Percentiles rank a stretch among this genome's conserved stretches.
Evolutionary conservation across 2,113 vertebrate genomes (phyloP).

Genomic region (Tragelaphus buxtoni): DNA sequence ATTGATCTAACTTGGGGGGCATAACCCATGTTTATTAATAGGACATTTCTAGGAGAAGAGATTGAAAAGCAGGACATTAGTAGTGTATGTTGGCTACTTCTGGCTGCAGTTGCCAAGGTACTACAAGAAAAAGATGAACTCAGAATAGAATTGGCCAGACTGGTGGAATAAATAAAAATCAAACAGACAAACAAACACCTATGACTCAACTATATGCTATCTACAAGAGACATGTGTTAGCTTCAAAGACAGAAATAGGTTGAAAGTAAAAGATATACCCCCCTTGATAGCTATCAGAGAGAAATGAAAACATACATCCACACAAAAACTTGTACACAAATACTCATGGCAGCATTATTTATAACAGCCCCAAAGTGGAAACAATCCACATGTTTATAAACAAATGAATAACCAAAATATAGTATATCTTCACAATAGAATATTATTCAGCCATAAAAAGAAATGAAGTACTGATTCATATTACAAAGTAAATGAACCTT

Average conservation of each 20-base stretch:
- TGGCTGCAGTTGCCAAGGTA: neutral
- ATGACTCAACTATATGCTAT: neutral
- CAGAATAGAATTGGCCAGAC: neutral
- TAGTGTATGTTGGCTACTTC: neutral
- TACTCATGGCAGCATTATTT: neutral
- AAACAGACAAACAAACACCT: neutral
- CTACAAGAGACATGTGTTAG: neutral
- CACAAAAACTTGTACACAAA: neutral
- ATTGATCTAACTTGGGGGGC: neutral
- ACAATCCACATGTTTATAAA: neutral
- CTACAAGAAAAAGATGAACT: neutral
- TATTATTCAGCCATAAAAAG: neutral
- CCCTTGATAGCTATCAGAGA: neutral
- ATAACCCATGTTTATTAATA: neutral
- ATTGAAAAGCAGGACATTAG: neutral
- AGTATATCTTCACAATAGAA: neutral
- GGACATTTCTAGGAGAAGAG: neutral
- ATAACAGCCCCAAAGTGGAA: neutral
- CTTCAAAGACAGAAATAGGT: neutral
- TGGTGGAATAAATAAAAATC: neutral
- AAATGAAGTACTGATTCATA: neutral
- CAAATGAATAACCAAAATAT: neutral
- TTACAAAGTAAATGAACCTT: neutral
- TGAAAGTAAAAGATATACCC: neutral
- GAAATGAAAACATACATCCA: neutral